These are phyloP conservation scores for Drepana arcuata DNA, from an alignment of 1,140 invertebrate species.

Conservation along the genomic window DNA sequence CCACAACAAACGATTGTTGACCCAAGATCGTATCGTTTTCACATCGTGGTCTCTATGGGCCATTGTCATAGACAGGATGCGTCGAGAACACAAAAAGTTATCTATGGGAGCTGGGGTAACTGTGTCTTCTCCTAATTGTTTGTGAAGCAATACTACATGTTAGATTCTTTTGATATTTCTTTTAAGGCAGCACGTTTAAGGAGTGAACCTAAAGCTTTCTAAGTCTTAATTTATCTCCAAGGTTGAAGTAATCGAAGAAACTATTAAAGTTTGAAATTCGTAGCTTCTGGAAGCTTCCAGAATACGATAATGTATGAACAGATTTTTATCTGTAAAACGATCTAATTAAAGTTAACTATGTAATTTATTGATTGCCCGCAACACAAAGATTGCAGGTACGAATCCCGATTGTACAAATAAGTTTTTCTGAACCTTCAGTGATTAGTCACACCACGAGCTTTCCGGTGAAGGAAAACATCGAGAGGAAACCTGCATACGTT, in stretches of 20 bases:
- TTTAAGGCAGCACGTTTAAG: conserved; percentile 2
- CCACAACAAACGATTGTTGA: conserved; percentile 40
- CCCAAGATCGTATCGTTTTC: conserved; percentile 41
- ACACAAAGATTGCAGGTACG: too few relatives aligned
- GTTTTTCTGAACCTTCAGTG: too few relatives aligned
- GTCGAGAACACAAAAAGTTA: conserved; percentile 18
- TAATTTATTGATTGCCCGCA: too few relatives aligned
- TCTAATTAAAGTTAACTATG: too few relatives aligned
- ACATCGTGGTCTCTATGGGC: conserved; percentile 28
- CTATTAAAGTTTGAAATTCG: too few relatives aligned
- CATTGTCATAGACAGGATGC: conserved; percentile 38
- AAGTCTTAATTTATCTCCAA: neutral
- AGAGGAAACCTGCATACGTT: too few relatives aligned
- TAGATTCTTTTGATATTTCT: conserved; percentile 4
- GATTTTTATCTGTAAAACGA: too few relatives aligned
- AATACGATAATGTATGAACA: too few relatives aligned
- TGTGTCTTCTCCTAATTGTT: conserved; percentile 17
- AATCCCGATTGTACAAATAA: too few relatives aligned
- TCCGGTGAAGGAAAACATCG: too few relatives aligned
- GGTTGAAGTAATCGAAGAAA: conserved; percentile 2
- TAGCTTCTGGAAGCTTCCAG: too few relatives aligned
- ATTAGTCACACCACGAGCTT: too few relatives aligned
- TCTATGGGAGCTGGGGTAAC: conserved; percentile 25
- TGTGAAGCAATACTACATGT: neutral
- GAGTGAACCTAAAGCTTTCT: neutral